These are phyloP conservation scores for Mastomys coucha DNA, from an alignment of 2,113 vertebrate species.

Conservation along the genomic window DNA sequence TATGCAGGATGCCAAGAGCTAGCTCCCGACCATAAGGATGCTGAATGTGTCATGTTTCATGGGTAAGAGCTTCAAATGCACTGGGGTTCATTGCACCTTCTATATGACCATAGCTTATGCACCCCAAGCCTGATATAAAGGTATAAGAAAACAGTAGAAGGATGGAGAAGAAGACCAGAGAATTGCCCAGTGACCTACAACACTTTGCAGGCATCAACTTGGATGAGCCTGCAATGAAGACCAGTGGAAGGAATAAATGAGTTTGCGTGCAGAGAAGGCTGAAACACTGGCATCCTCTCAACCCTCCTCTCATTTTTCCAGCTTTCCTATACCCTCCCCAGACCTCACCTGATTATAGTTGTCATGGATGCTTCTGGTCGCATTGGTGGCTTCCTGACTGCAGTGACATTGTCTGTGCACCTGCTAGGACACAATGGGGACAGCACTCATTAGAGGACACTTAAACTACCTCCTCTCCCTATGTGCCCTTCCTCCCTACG, in stretches of 20 bases:
- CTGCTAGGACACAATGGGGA: conserved; percentile 26
- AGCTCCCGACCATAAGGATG: not conserved
- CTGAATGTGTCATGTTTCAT: accelerated
- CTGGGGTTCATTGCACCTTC: not conserved
- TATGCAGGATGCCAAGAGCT: accelerated
- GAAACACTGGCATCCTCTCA: accelerated
- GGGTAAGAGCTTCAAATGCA: not conserved
- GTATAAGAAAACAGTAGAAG: not conserved
- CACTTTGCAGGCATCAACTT: not conserved
- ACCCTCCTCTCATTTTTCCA: not conserved
- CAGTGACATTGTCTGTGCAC: conserved; percentile 69
- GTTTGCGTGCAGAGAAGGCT: not conserved
- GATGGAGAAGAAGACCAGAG: not conserved
- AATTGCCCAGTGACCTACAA: not conserved
- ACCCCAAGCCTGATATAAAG: not conserved
- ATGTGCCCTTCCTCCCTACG: not conserved
- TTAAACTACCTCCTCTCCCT: not conserved
- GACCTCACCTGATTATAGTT: conserved; percentile 84
- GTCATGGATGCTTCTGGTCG: conserved; percentile 75
- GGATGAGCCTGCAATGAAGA: not conserved
- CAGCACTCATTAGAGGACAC: not conserved
- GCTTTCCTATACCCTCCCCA: not conserved
- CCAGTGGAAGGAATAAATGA: not conserved
- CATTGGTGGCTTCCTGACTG: conserved; percentile 78
- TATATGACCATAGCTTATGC: not conserved